A percentile compares a stretch with the other conserved stretches of the same genome.
These are phyloP conservation scores for Pseudorectes ferrugineus DNA, from an alignment of 2,113 vertebrate genomes.

Conservation along the genomic window DNA sequence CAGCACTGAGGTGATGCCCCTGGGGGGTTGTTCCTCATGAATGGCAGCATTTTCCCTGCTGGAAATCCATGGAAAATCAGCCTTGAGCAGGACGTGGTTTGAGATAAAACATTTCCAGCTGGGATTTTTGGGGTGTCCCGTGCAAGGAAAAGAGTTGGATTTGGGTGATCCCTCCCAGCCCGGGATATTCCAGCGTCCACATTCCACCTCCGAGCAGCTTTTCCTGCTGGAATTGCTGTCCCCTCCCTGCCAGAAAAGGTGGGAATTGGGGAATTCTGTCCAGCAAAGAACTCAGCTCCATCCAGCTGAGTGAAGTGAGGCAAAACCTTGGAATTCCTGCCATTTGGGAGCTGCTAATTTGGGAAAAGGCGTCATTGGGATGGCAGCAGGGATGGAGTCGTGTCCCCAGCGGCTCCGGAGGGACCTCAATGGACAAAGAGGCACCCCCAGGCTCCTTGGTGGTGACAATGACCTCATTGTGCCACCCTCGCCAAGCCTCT, in stretches of 20 bases:
- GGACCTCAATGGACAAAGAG: neutral
- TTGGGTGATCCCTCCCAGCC: neutral
- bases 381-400: rapidly evolving
- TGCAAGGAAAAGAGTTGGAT: too few relatives aligned
- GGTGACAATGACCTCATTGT: slow-evolving; percentile 37
- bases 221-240: neutral
- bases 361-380: neutral
- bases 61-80: neutral
- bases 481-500: neutral
- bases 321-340: neutral
- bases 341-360: neutral
- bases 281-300: rapidly evolving
- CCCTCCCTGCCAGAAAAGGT: neutral
- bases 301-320: neutral
- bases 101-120: neutral
- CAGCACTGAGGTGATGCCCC: neutral
- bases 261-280: neutral
- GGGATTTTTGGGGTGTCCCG: neutral
- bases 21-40: neutral
- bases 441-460: neutral
- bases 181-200: neutral
- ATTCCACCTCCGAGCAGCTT: neutral
- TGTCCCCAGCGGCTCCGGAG: neutral
- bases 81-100: neutral
- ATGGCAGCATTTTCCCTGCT: neutral